Evolutionary conservation across 2,888 invertebrate species (phyloP), one percentile per base, ranked within the genome.

Genomic region (Zootermopsis nevadensis): DNA sequence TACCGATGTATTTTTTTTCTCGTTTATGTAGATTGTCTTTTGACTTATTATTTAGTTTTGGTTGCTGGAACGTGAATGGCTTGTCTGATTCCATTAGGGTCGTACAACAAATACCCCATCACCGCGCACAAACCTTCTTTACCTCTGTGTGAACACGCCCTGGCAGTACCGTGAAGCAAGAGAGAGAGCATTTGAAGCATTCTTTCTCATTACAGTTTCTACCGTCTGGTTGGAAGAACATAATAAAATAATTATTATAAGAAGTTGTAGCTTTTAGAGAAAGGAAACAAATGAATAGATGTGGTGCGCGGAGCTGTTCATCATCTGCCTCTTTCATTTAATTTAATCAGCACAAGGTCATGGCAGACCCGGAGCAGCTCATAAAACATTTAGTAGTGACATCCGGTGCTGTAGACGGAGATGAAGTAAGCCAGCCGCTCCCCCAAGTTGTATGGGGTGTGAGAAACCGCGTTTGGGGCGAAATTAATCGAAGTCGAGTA

Each of bases 321-420:
- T 76, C 76, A 76, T 76, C 76, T 15, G n/a, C 76, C 42, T 76
- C 76, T 76, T 76, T 76, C 76, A 76, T 76, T 76, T 76, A 76
- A 76, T 76, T 76, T 76, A 76, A 76, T 76, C 76, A 76, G 76
- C 76, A 76, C 35, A 38, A 74, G 76, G 76, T n/a, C 38, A n/a
- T 30, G n/a, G 27, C 42, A 76, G 76, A 12, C 42, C 27, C 27
- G 38, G 38, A 42, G 48, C 12, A 42, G n/a, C 76, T 42, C 76
- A 76, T 76, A 76, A 76, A 76, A 76, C 76, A 76, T 38, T 76
- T 76, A 76, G 76, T 30, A 76, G 15, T 42, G 35, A 30, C 27
- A 27, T 76, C 76, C 76, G 48, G 42, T 48, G 76, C 19, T 31
- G 30, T 2, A 35, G 76, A 42, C 76, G 76, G 76, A 76, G 76